Evolutionary conservation across 2,888 invertebrate species (phyloP), one percentile per base, ranked within the genome.

Genomic region (Phaonia tiefii): DNA sequence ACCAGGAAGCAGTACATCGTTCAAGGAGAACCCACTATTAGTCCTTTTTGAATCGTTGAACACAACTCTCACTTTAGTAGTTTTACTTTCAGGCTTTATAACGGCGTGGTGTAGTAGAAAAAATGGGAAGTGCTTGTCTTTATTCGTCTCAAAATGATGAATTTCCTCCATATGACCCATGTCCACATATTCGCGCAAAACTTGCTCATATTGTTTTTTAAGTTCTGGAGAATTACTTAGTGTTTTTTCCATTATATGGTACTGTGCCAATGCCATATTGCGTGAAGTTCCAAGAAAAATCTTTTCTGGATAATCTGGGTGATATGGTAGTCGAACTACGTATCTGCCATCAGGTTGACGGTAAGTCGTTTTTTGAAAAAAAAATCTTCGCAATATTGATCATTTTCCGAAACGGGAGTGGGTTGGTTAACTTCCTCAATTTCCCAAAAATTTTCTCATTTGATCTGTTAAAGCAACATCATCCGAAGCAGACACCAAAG

Each of bases 51-150:
- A 84, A 0, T 79, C 83, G 54, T 83, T 77, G 46, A 84, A 84
- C 3, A 83, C 82, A 1, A 85, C 78, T 20, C 79, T 44, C 4
- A 82, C 49, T 63, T 80, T 84, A 4, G 80, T 81, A 1, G 79
- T 76, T 11, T 51, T 60, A 25, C 72, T 74, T 10, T 78, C 75
- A 0, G 72, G 77, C 13, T 67, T 73, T 7, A 83, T 42, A 8
- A 83, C 76, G 2, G 80, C 82, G 26, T 83, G 78, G 17, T 83
- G 83, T 0, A 83, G 81, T 2, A 70, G 56, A 44, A 54, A 71
- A 46, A 46, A 65, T 13, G 71, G 54, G 20, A 44, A 26, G 1
- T 42, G 51, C 13, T 76, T 70, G 0, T 76, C 70, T 8, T 15
- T 5, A 5, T 51, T 15, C 1, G 42, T 11, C 13, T 65, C 54